These are phyloP conservation scores for Clistopyga incitator DNA, from an alignment of 2,888 invertebrate species.

Conservation along the genomic window DNA sequence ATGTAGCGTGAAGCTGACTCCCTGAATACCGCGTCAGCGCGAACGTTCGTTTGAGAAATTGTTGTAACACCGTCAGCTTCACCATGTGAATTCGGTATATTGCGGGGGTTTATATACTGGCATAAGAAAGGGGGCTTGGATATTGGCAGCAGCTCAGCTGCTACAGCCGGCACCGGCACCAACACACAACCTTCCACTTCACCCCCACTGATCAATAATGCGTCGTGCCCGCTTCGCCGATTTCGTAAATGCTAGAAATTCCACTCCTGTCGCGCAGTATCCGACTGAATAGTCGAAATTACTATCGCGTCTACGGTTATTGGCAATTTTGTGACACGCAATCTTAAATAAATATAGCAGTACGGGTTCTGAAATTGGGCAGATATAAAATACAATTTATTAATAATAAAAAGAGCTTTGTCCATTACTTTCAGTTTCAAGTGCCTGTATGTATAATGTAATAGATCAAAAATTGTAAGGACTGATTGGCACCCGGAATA, in stretches of 20 bases:
- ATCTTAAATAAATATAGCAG: neutral
- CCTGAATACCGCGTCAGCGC: neutral
- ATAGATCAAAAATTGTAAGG: too few relatives aligned
- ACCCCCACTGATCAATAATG: constrained; percentile 76
- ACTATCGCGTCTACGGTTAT: neutral
- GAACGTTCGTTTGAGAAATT: neutral
- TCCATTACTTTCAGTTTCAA: too few relatives aligned
- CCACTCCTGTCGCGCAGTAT: constrained; percentile 39
- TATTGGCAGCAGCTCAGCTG: constrained; percentile 71
- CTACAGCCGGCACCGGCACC: constrained; percentile 67
- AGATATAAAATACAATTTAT: neutral
- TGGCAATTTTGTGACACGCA: neutral
- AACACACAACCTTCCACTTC: constrained; percentile 63
- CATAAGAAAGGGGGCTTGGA: constrained; percentile 66
- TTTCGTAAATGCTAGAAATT: constrained; percentile 63
- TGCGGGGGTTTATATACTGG: constrained; percentile 1
- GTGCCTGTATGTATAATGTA: too few relatives aligned
- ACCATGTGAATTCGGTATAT: neutral
- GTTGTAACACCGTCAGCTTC: constrained; percentile 9
- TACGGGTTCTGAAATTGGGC: neutral
- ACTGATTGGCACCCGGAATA: too few relatives aligned
- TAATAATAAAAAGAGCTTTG: neutral
- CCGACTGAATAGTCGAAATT: constrained; percentile 1
- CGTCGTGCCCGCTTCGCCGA: constrained; percentile 58
- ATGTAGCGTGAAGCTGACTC: constrained; percentile 17